phyloP scores from a whole-genome alignment of 2,113 vertebrate species.

The Tinamus guttatus region DNA sequence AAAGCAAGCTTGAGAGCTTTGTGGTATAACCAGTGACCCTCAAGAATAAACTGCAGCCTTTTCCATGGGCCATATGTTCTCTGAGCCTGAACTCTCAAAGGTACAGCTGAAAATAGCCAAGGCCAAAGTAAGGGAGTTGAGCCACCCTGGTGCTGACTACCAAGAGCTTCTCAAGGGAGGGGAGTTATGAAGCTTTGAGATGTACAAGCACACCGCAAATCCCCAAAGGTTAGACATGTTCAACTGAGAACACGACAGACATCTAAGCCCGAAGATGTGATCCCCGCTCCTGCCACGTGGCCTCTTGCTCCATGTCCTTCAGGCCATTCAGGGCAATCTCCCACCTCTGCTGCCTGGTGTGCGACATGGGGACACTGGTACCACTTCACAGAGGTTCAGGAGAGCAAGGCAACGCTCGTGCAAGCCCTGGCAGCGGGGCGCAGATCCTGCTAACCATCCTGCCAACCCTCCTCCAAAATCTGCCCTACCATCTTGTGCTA shows the following conservation, averaged over 20 bases:
- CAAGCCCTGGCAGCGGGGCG: not conserved
- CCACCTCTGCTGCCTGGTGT: accelerated
- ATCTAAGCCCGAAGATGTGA: not conserved
- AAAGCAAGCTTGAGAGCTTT: not conserved
- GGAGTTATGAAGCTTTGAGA: not conserved
- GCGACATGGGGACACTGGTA: not conserved
- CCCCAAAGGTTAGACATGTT: not conserved
- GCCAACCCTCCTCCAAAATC: not conserved
- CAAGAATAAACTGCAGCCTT: not conserved
- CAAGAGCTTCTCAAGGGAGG: not conserved
- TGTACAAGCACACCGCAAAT: not conserved
- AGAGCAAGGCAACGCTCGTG: not conserved
- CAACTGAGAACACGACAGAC: not conserved
- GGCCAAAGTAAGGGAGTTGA: not conserved
- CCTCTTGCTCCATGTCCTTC: not conserved
- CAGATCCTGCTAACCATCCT: not conserved
- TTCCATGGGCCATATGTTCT: accelerated
- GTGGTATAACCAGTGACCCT: not conserved
- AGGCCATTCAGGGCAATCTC: not conserved
- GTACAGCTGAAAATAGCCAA: not conserved
- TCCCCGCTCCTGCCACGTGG: not conserved
- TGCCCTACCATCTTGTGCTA: not conserved
- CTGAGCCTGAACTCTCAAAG: not conserved
- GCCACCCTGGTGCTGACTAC: not conserved
- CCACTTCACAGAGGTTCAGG: not conserved